Evolutionary conservation across 2,797 vertebrate species (phyloP), one percentile per base, ranked within the genome.

Genomic region (Phaenicophaeus curvirostris): DNA sequence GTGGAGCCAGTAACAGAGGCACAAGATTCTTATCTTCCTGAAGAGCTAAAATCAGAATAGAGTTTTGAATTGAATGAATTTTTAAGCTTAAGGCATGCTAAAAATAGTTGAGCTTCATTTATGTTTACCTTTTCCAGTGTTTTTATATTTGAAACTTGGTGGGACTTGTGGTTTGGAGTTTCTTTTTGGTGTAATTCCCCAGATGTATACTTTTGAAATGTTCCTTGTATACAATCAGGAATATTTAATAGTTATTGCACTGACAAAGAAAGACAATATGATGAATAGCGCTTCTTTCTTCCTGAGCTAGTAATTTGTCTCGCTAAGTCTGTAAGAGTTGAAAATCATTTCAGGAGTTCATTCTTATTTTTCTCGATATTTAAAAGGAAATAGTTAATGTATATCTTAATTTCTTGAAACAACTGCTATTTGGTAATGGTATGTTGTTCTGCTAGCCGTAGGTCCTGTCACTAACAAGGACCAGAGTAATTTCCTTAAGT

Each of bases 31-130:
- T 51, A 35, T 31, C 11, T 18, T 85, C 5, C 35, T 44, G 10
- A 61, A 48, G 12, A 62, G 8, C 18, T 82, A 41, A 85, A 85
- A 41, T 65, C 14, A 77, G 24, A 85, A 63, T 14, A 12, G 19
- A 11, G 13, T 42, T 39, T 25, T 46, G 14, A 85, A 21, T 4
- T 39, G 25, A 51, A 78, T 27, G 2, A 71, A 59, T 65, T 63
- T 65, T 59, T 28, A 50, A 74, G 7, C 66, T 55, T 20, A 39
- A 25, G 10, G 6, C 35, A 42, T 48, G 28, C 61, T 44, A 25
- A 55, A 77, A 44, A 4, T 7, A 20, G 5, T 27, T 57, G 6
- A 68, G 7, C 0, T 51, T 72, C 0, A 11, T 35, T 57, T 68
- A 2, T 55, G 68, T 90, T 69, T 65, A 20, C 20, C 5, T 27